Evolutionary conservation across 2,888 invertebrate genomes (phyloP).

Genomic region (Andrena hattorfiana): DNA sequence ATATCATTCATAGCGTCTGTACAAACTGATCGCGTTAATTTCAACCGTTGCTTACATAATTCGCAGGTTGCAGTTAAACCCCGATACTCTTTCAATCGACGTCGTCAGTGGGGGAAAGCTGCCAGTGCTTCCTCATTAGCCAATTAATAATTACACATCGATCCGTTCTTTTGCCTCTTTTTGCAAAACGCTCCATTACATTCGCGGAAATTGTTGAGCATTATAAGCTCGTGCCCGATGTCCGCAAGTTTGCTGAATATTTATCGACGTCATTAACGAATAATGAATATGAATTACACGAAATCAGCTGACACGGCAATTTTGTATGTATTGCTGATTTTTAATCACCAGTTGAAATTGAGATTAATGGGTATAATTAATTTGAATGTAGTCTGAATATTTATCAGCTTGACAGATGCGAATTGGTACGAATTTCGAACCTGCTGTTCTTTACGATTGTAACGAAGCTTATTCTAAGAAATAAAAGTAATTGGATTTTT

Average conservation of each 20-base stretch:
- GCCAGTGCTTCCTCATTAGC: not conserved
- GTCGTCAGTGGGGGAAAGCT: not conserved
- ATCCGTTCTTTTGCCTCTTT: not conserved
- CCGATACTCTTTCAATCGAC: slow-evolving; percentile 22
- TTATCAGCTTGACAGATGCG: slow-evolving; percentile 5
- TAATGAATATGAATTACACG: slow-evolving; percentile 17
- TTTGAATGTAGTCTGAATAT: slow-evolving; percentile 8
- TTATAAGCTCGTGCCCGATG: not conserved
- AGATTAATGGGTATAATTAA: slow-evolving; percentile 20
- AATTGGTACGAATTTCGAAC: slow-evolving; percentile 23
- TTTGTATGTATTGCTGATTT: not conserved
- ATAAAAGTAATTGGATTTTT: too few relatives aligned
- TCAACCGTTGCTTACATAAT: slow-evolving; percentile 38
- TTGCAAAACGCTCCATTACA: not conserved
- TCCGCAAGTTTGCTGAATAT: not conserved
- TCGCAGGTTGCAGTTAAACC: slow-evolving; percentile 35
- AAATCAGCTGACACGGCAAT: slow-evolving; percentile 6
- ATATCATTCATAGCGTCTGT: slow-evolving; percentile 26
- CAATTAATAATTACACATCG: slow-evolving; percentile 10
- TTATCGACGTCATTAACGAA: slow-evolving; percentile 7
- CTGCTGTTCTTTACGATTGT: not conserved
- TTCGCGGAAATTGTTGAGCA: not conserved
- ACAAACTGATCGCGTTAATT: slow-evolving; percentile 24
- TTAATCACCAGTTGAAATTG: not conserved
- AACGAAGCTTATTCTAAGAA: too few relatives aligned